Conservation (phyloP, 2,797 vertebrate genomes). For the Lutjanus campechanus region DNA sequence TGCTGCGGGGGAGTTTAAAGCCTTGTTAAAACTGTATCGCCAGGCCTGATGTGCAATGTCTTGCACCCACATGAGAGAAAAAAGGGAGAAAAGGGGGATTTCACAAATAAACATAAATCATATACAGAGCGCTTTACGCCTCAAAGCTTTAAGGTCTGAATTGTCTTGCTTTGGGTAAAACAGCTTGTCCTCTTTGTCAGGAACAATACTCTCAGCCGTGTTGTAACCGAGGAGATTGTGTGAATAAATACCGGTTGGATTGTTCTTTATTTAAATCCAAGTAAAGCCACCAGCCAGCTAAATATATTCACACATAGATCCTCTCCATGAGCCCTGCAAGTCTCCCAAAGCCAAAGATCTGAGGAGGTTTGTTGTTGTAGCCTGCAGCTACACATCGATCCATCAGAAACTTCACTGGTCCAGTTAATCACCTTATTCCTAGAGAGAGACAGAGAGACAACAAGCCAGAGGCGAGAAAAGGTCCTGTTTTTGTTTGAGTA, state of each 20-base stretch:
- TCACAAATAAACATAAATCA: slow-evolving; percentile 52
- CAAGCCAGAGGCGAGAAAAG: slow-evolving; percentile 46
- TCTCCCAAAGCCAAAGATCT: slow-evolving; percentile 75
- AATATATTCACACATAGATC: slow-evolving; percentile 72
- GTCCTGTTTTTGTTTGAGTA: slow-evolving; percentile 41
- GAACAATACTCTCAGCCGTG: slow-evolving; percentile 36
- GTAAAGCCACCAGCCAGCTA: slow-evolving; percentile 63
- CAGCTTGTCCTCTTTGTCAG: slow-evolving; percentile 38
- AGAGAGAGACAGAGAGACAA: slow-evolving; percentile 46
- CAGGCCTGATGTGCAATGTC: slow-evolving; percentile 39
- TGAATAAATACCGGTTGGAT: slow-evolving; percentile 55
- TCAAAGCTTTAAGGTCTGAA: slow-evolving; percentile 42
- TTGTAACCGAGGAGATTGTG: slow-evolving; percentile 36
- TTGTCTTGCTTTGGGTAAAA: slow-evolving; percentile 37
- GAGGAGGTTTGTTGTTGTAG: slow-evolving; percentile 77
- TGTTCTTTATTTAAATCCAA: slow-evolving; percentile 70
- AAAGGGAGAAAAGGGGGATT: slow-evolving; percentile 30
- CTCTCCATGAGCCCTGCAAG: slow-evolving; percentile 61
- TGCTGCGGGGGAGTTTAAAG: slow-evolving; percentile 59
- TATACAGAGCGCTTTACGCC: slow-evolving; percentile 8
- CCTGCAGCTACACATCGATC: slow-evolving; percentile 76
- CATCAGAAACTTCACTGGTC: slow-evolving; percentile 73
- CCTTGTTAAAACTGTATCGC: slow-evolving; percentile 43
- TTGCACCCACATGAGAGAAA: slow-evolving; percentile 45
- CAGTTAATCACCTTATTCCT: slow-evolving; percentile 77